Conservation (phyloP, 2,797 vertebrate genomes). For the Hypotaenidia okinawae region DNA sequence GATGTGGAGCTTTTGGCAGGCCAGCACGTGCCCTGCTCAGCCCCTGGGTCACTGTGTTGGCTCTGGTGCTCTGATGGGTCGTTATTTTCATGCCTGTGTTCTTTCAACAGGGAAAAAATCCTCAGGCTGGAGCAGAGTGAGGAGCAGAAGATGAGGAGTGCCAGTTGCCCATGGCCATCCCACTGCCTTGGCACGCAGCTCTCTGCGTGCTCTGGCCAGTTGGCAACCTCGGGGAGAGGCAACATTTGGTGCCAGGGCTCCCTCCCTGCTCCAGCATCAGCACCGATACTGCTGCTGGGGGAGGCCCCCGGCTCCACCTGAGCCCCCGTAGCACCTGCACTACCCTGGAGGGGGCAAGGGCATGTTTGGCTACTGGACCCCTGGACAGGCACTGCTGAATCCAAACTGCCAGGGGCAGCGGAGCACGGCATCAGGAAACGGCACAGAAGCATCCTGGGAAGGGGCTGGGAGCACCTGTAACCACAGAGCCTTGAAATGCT, state of each 20-base stretch:
- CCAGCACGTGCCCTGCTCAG: not conserved
- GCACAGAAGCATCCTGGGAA: not conserved
- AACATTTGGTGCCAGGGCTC: not conserved
- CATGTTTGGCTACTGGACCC: not conserved
- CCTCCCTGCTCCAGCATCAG: not conserved
- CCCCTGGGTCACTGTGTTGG: accelerated
- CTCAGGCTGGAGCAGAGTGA: not conserved
- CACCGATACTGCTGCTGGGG: not conserved
- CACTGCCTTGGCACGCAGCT: not conserved
- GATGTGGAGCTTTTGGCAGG: not conserved
- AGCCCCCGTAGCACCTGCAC: not conserved
- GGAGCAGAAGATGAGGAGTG: not conserved
- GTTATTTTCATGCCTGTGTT: not conserved
- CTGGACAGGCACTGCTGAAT: not conserved
- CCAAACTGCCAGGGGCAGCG: not conserved
- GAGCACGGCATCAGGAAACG: not conserved
- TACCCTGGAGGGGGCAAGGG: not conserved
- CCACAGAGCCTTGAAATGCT: not conserved
- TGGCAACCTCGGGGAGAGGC: accelerated
- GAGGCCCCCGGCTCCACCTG: not conserved
- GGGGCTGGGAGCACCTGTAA: not conserved
- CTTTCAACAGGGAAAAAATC: not conserved
- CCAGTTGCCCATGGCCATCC: not conserved
- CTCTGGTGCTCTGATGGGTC: not conserved
- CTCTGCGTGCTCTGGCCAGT: not conserved